Evolutionary conservation across 2,113 vertebrate genomes (phyloP).

Genomic region (Corvus hawaiiensis): DNA sequence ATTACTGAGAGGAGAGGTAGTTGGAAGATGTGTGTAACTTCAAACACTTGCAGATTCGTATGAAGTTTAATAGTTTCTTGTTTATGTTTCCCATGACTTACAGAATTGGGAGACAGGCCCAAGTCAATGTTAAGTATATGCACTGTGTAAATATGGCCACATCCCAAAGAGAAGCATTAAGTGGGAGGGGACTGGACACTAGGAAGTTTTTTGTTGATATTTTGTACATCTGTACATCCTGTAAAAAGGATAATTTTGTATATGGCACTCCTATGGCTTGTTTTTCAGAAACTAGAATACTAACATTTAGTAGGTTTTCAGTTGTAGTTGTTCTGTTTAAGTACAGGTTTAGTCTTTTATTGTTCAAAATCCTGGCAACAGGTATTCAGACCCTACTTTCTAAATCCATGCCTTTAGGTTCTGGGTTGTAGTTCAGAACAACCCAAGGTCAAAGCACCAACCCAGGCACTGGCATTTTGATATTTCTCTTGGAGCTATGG

Average conservation of each 20-base stretch:
- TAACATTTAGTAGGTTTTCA: background rate
- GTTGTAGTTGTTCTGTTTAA: background rate
- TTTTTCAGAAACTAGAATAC: background rate
- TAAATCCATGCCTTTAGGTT: background rate
- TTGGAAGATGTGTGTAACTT: background rate
- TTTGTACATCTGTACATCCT: background rate
- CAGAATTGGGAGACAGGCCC: background rate
- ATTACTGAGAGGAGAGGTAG: background rate
- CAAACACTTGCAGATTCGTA: background rate
- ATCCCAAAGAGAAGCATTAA: background rate
- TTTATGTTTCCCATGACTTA: background rate
- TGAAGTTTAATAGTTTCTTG: background rate
- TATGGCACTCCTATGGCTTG: background rate
- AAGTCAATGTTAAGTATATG: background rate
- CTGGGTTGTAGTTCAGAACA: background rate
- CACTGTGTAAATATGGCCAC: background rate
- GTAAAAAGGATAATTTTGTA: background rate
- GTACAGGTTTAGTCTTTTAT: background rate
- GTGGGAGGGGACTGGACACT: background rate
- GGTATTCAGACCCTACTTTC: background rate
- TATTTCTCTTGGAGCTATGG: background rate
- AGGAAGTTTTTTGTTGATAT: background rate
- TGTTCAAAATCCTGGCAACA: background rate
- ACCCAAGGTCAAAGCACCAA: background rate
- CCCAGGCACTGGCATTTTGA: background rate